These are phyloP conservation scores for Zaprionus ornatus DNA, from an alignment of 1,140 invertebrate species.

Conservation along the genomic window DNA sequence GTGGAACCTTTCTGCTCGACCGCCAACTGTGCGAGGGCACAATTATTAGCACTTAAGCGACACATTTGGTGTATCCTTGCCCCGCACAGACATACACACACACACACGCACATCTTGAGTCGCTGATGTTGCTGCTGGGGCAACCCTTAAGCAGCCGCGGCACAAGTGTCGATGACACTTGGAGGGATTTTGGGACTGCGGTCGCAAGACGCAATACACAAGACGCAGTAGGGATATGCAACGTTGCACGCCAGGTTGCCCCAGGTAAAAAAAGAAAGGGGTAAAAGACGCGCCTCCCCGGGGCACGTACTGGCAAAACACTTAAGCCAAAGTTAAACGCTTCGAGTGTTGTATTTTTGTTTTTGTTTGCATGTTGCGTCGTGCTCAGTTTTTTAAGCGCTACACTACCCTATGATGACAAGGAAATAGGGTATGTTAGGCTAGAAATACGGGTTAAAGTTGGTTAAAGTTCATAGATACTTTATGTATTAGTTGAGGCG, in stretches of 20 bases:
- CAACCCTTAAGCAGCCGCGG: constrained; percentile 70
- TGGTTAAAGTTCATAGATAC: neutral
- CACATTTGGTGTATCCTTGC: constrained; percentile 53
- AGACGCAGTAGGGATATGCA: constrained; percentile 58
- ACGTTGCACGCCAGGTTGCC: constrained; percentile 50
- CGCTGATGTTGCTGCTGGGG: constrained; percentile 46
- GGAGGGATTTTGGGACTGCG: constrained; percentile 63
- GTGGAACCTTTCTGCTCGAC: constrained; percentile 34
- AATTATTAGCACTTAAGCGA: constrained; percentile 81
- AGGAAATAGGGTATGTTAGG: neutral
- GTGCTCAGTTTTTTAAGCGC: constrained; percentile 41
- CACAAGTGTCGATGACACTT: constrained; percentile 82
- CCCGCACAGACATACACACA: constrained; percentile 8
- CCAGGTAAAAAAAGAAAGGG: constrained; percentile 48
- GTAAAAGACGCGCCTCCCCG: constrained; percentile 27
- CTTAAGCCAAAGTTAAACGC: constrained; percentile 82
- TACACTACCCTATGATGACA: neutral
- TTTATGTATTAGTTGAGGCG: too few relatives aligned
- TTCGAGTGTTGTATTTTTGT: constrained; percentile 80
- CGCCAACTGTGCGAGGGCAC: constrained; percentile 74
- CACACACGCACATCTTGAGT: constrained; percentile 23
- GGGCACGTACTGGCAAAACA: constrained; percentile 75
- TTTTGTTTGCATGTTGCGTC: constrained; percentile 67
- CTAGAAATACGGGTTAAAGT: too few relatives aligned
- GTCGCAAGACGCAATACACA: constrained; percentile 52